Base-by-base conservation (phyloP, 2,113 vertebrate genomes). In the Eulemur rufifrons region DNA sequence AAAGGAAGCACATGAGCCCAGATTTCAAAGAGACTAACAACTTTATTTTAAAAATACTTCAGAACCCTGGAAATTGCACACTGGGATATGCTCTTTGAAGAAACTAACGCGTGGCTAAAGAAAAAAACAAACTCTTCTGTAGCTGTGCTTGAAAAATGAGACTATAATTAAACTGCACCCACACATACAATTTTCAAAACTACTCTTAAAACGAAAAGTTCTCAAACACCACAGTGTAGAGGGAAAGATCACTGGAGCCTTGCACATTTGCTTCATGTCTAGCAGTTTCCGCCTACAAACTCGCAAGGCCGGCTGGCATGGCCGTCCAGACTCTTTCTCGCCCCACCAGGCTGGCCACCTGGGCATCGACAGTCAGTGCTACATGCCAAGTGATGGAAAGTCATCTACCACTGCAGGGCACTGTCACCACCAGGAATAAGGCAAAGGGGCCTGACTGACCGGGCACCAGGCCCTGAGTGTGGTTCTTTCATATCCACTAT, bases 1-100 rank as follows among this genome's bases (percentile, higher is more conserved):
- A 96, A 97, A 96, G 83, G 59, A 74, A 80, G 64, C 80, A 63
- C 61, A 23, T 34, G 89, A 84, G 90, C 92, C 87, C 54, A 66
- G 95, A 82, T 95, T 96, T 97, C 96, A 98, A 89, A 97, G 82
- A 78, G 86, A 89, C 83, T 84, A 94, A 95, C 96, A 96, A 95
- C 89, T 96, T 97, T 81, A 92, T 90, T 91, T 96, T 95, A 39
- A 95, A 97, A 96, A 95, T 74, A 97, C 89, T 94, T 96, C 87
- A 86, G 81, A 96, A 95, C 89, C 89, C 92, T 90, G 94, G 91
- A 97, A 96, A 98, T 73, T 94, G 92, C 96, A 97, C 76, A 27
- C 92, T 64, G 89, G 81, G 92, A 96, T 86, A 89, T 95, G 93
- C 68, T 96, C 93, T 97, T 96, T 96, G 89, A 97, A 97, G 96